These are phyloP conservation scores for Geothlypis trichas DNA, from an alignment of 2,113 vertebrate species.

Conservation along the genomic window DNA sequence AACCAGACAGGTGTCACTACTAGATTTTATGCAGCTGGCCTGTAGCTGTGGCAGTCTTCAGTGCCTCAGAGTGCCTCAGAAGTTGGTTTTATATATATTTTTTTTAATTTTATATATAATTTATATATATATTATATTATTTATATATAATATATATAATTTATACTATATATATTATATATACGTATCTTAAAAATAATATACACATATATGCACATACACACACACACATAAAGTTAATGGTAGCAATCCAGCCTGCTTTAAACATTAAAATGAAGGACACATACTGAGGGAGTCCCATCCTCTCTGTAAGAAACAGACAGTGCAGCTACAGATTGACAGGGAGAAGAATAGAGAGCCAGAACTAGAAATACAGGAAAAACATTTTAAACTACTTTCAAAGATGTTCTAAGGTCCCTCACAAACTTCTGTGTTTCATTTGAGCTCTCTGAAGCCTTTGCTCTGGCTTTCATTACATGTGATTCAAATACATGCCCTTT, in stretches of 20 bases:
- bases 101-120: no score
- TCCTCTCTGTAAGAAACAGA: neutral
- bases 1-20: neutral
- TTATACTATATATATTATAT: no score
- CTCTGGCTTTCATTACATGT: neutral
- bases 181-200: no score
- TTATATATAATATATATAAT: no score
- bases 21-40: neutral
- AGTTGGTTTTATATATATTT: neutral
- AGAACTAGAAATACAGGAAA: constrained; percentile 10
- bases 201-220: no score
- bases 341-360: neutral
- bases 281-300: rapidly evolving
- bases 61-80: neutral
- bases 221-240: neutral
- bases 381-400: neutral
- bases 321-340: rapidly evolving
- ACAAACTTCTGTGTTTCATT: neutral
- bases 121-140: no score
- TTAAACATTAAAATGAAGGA: neutral
- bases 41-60: neutral
- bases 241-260: neutral
- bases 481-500: neutral
- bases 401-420: neutral
- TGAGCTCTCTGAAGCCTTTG: neutral